phyloP scores from a whole-genome alignment of 2,888 invertebrate species.

The Drosophila leonis region DNA sequence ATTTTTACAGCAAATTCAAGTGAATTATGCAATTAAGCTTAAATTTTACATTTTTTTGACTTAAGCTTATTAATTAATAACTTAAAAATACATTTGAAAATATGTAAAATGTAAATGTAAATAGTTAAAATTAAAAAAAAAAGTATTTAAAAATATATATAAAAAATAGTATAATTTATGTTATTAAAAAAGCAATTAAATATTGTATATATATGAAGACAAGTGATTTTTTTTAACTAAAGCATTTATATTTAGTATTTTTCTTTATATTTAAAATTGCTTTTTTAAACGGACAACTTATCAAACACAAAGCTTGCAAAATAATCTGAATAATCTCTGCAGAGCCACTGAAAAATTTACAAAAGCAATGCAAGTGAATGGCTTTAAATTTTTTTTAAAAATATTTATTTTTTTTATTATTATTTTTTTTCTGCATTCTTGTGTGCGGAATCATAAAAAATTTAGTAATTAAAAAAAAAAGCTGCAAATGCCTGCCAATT shows the following conservation, averaged over 20 bases:
- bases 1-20: too few relatives aligned
- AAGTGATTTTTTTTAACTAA: too few relatives aligned
- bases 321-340: background rate
- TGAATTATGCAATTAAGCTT: too few relatives aligned
- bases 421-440: background rate
- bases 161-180: too few relatives aligned
- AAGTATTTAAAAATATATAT: background rate
- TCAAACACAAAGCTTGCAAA: background rate
- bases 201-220: too few relatives aligned
- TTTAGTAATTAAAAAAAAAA: background rate
- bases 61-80: too few relatives aligned
- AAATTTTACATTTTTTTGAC: too few relatives aligned
- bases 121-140: too few relatives aligned
- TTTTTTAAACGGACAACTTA: background rate
- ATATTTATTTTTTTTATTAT: background rate
- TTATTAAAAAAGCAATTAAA: too few relatives aligned
- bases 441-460: background rate
- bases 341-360: background rate
- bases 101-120: too few relatives aligned
- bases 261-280: background rate
- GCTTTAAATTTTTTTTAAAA: background rate
- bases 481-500: conserved; percentile 7
- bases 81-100: too few relatives aligned
- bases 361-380: background rate
- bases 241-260: background rate